Conservation (phyloP, 2,888 invertebrate genomes). For the Pristionchus maxplancki region DNA sequence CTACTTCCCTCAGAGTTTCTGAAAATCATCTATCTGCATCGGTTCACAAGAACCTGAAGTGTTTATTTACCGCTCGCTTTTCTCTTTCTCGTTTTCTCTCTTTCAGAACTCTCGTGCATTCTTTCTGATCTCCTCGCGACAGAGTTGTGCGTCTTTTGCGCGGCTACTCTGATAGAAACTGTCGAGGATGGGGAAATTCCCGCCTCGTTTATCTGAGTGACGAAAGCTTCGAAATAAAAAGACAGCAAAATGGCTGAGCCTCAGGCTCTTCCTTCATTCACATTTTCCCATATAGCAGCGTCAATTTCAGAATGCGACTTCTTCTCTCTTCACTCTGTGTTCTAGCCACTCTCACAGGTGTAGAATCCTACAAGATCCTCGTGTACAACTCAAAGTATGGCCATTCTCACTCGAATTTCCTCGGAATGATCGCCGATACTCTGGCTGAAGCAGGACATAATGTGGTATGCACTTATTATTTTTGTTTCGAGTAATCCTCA, state of each 20-base stretch:
- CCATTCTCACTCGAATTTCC: slow-evolving; percentile 25
- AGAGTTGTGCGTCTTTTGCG: background rate
- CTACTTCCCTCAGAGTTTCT: no score
- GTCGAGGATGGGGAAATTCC: background rate
- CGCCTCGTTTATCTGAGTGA: background rate
- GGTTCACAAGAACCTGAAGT: no score
- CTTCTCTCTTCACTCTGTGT: background rate
- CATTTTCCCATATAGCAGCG: no score
- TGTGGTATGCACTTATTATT: background rate
- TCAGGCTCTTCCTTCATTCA: background rate
- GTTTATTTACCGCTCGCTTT: background rate
- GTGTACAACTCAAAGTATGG: slow-evolving; percentile 13
- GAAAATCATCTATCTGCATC: no score
- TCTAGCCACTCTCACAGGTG: background rate
- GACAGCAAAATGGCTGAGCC: background rate
- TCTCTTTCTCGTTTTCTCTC: background rate
- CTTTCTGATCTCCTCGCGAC: background rate
- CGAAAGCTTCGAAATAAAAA: background rate
- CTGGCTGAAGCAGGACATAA: slow-evolving; percentile 17
- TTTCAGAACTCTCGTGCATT: background rate
- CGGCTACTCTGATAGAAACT: background rate
- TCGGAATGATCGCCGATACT: slow-evolving; percentile 22
- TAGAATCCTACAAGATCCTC: background rate
- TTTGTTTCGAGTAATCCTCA: background rate
- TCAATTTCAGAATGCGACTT: background rate